phyloP scores from a whole-genome alignment of 1,140 invertebrate species.

The Cotesia chilonis region DNA sequence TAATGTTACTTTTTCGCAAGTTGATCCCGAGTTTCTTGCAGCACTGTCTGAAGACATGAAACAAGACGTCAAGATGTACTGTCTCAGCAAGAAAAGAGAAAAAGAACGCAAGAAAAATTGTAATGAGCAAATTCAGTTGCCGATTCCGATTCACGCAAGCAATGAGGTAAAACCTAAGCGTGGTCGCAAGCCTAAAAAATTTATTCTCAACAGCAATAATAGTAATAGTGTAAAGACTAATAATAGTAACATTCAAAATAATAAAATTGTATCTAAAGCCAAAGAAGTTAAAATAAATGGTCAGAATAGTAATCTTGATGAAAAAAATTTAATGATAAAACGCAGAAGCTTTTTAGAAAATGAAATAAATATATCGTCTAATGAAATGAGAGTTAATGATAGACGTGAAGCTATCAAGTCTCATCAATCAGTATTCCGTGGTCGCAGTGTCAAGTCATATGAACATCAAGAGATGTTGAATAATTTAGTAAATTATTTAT shows the following conservation, averaged over 20 bases:
- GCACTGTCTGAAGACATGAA: slow-evolving; percentile 67
- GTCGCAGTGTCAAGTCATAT: slow-evolving; percentile 43
- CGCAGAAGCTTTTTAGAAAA: slow-evolving; percentile 35
- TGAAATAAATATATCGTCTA: slow-evolving; percentile 19
- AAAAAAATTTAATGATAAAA: background rate
- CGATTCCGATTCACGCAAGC: background rate
- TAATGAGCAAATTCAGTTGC: slow-evolving; percentile 9
- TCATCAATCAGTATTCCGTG: slow-evolving; percentile 46
- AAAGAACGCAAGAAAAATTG: slow-evolving; percentile 65
- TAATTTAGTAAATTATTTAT: slow-evolving; percentile 56
- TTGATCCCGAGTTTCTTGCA: slow-evolving; percentile 66
- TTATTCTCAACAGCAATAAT: background rate
- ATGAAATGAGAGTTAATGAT: background rate
- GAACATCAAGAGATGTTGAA: slow-evolving; percentile 55
- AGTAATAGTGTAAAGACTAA: too few relatives aligned
- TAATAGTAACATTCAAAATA: background rate
- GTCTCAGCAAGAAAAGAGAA: slow-evolving; percentile 65
- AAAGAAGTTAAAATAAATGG: slow-evolving; percentile 9
- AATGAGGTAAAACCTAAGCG: slow-evolving; percentile 32
- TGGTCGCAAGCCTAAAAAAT: slow-evolving; percentile 9
- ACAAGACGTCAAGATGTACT: slow-evolving; percentile 62
- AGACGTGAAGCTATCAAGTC: slow-evolving; percentile 38
- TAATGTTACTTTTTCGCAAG: slow-evolving; percentile 57
- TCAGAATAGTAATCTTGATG: background rate
- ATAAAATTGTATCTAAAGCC: background rate